Conservation (phyloP, 2,113 vertebrate genomes). For the Corythornis vintsioides region DNA sequence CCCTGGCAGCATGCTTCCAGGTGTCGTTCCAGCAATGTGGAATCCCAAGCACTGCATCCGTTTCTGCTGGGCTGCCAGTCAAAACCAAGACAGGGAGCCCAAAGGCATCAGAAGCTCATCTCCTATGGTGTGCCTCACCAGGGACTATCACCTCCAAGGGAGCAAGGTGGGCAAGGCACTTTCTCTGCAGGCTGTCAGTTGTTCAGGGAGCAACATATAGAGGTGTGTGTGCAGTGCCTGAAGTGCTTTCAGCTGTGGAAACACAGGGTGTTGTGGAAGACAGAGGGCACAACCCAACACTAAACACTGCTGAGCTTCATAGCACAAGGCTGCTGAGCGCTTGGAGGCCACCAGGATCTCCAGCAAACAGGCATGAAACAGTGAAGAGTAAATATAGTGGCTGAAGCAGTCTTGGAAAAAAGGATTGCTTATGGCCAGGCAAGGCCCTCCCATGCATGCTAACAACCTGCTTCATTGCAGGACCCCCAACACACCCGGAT, state of each 20-base stretch:
- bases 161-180: background rate
- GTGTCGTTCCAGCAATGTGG: background rate
- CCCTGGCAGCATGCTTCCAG: rapidly evolving
- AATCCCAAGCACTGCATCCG: background rate
- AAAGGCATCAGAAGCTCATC: background rate
- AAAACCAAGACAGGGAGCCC: background rate
- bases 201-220: rapidly evolving
- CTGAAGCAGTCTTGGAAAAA: background rate
- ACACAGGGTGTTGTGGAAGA: background rate
- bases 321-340: rapidly evolving
- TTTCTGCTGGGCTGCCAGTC: background rate
- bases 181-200: too few relatives aligned
- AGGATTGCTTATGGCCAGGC: background rate
- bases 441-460: background rate
- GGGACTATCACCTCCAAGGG: background rate
- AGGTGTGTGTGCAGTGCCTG: rapidly evolving
- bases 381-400: background rate
- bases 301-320: rapidly evolving
- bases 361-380: background rate
- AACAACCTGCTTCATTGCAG: background rate
- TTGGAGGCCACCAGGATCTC: rapidly evolving
- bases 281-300: background rate
- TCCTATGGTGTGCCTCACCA: rapidly evolving
- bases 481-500: background rate
- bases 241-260: background rate